Conservation (phyloP, 2,888 invertebrate genomes). For the Netelia melanura region DNA sequence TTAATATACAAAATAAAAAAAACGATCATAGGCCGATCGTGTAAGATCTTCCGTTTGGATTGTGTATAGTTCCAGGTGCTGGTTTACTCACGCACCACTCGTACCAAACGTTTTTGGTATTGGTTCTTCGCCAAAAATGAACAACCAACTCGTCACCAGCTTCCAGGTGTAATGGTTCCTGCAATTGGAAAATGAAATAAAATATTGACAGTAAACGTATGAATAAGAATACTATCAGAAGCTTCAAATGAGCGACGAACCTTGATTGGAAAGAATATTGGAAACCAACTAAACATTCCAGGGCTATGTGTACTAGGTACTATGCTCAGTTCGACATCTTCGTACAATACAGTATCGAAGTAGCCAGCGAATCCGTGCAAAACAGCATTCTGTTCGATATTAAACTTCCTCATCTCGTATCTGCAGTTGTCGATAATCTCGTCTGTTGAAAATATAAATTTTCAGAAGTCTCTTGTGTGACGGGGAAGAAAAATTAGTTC, state of each 20-base stretch:
- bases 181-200: constrained; percentile 60
- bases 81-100: constrained; percentile 94
- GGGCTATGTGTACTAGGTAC: constrained; percentile 94
- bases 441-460: constrained; percentile 79
- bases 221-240: constrained; percentile 18
- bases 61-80: constrained; percentile 87
- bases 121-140: constrained; percentile 95
- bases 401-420: constrained; percentile 89
- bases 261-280: constrained; percentile 96
- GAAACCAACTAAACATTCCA: constrained; percentile 99
- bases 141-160: constrained; percentile 91
- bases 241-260: constrained; percentile 85
- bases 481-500: not conserved
- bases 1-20: constrained; percentile 15
- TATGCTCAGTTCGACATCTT: constrained; percentile 94
- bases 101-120: constrained; percentile 95
- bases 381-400: constrained; percentile 90
- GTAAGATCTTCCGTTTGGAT: constrained; percentile 91
- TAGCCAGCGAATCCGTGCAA: constrained; percentile 98
- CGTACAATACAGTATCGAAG: constrained; percentile 95
- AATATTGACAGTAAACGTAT: not conserved
- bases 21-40: constrained; percentile 87
- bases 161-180: constrained; percentile 91
- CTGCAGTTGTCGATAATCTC: constrained; percentile 90
- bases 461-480: not conserved